Percentiles rank a stretch among this genome's conserved stretches.
Evolutionary conservation across 2,888 invertebrate genomes (phyloP).

Genomic region (Tetragonula carbonaria): DNA sequence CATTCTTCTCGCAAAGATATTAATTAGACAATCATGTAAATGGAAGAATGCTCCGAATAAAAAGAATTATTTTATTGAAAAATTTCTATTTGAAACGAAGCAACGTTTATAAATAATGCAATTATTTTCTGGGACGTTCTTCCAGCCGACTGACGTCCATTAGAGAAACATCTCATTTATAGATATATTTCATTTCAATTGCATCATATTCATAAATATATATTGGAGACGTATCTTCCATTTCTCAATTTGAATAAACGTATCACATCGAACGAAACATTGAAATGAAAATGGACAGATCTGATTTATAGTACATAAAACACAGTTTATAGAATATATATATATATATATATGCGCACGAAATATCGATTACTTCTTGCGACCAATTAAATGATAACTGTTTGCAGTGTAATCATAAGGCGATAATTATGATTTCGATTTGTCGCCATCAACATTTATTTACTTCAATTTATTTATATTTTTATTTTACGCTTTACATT

Average conservation of each 20-base stretch:
- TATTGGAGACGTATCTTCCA: background rate
- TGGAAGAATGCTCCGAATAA: no score
- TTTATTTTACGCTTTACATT: no score
- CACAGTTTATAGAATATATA: background rate
- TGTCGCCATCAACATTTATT: background rate
- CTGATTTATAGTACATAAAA: background rate
- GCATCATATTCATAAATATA: conserved; percentile 1
- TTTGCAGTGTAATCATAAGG: background rate
- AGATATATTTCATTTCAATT: background rate
- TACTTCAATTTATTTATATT: background rate
- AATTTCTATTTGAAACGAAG: background rate
- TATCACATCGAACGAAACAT: background rate
- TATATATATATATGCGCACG: background rate
- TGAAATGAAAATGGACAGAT: background rate
- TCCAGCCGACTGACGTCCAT: background rate
- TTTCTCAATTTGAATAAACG: conserved; percentile 1
- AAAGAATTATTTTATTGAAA: background rate
- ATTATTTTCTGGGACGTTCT: background rate
- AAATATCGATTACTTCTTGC: background rate
- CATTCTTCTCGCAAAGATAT: no score
- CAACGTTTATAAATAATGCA: background rate
- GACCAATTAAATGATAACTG: conserved; percentile 2
- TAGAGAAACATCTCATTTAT: background rate
- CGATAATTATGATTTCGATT: background rate
- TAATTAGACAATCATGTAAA: no score